Evolutionary conservation across 2,797 vertebrate species (phyloP).

Genomic region (Falco columbarius): DNA sequence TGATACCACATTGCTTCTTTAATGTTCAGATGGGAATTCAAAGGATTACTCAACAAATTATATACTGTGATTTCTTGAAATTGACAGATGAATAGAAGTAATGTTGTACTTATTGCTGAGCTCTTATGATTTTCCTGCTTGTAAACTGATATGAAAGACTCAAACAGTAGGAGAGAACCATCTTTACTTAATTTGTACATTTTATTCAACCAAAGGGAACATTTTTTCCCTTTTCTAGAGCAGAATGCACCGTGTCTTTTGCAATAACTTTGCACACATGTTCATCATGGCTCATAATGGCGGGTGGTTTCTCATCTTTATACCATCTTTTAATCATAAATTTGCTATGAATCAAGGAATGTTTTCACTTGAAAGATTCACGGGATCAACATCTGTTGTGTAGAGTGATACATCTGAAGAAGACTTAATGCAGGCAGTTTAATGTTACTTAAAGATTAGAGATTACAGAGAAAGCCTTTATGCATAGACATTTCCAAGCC

Average conservation of each 20-base stretch:
- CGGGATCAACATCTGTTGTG: conserved; percentile 50
- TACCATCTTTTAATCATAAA: conserved; percentile 73
- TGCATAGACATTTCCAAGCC: background rate
- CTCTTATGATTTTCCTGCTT: conserved; percentile 63
- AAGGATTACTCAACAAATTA: conserved; percentile 48
- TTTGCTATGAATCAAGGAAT: conserved; percentile 63
- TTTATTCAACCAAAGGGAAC: conserved; percentile 55
- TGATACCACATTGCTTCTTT: conserved; percentile 26
- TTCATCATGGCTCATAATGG: conserved; percentile 53
- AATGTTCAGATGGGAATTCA: conserved; percentile 30
- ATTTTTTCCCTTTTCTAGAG: conserved; percentile 50
- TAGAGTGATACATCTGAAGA: conserved; percentile 47
- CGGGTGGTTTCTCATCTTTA: conserved; percentile 64
- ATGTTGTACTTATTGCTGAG: conserved; percentile 53
- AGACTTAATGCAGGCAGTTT: conserved; percentile 30
- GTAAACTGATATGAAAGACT: conserved; percentile 67
- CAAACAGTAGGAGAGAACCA: conserved; percentile 63
- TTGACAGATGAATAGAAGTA: conserved; percentile 52
- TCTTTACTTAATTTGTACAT: conserved; percentile 68
- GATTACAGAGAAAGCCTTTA: background rate
- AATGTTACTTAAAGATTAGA: conserved; percentile 37
- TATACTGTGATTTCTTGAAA: conserved; percentile 49
- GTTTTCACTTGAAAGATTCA: conserved; percentile 67
- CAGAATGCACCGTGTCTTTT: conserved; percentile 15
- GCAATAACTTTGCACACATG: conserved; percentile 65